Evolutionary conservation across 2,113 vertebrate genomes (phyloP).

Genomic region (Heptranchias perlo): DNA sequence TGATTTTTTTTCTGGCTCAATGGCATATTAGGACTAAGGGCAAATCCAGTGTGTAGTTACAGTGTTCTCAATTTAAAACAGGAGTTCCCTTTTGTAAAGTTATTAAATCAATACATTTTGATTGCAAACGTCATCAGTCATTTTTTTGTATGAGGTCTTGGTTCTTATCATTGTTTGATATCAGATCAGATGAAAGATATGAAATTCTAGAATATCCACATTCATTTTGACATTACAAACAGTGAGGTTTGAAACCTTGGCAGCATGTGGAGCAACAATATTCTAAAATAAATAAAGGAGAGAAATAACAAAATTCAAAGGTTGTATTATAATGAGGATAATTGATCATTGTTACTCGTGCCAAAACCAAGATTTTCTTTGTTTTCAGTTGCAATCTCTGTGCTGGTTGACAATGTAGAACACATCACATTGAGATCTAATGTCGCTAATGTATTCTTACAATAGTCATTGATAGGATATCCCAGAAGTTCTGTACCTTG

Average conservation of each 20-base stretch:
- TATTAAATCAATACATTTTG: neutral
- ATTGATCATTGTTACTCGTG: neutral
- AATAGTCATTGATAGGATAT: neutral
- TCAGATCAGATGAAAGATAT: neutral
- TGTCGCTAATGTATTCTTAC: neutral
- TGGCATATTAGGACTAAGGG: neutral
- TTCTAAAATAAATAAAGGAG: neutral
- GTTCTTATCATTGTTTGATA: neutral
- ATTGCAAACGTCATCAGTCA: neutral
- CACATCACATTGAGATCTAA: neutral
- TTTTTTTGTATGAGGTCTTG: neutral
- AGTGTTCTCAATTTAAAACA: constrained; percentile 17
- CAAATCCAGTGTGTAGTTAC: neutral
- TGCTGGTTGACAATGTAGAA: neutral
- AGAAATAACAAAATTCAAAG: neutral
- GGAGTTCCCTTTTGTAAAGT: neutral
- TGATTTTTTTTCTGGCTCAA: neutral
- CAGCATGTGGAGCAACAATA: neutral
- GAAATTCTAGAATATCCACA: neutral
- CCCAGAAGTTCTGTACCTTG: too few species aligned
- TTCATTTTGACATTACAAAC: neutral
- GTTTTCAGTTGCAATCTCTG: neutral
- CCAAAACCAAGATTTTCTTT: neutral
- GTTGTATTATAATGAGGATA: neutral
- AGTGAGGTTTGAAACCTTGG: neutral